These are phyloP conservation scores for Amiota minor DNA, from an alignment of 2,888 invertebrate genomes.

Conservation along the genomic window DNA sequence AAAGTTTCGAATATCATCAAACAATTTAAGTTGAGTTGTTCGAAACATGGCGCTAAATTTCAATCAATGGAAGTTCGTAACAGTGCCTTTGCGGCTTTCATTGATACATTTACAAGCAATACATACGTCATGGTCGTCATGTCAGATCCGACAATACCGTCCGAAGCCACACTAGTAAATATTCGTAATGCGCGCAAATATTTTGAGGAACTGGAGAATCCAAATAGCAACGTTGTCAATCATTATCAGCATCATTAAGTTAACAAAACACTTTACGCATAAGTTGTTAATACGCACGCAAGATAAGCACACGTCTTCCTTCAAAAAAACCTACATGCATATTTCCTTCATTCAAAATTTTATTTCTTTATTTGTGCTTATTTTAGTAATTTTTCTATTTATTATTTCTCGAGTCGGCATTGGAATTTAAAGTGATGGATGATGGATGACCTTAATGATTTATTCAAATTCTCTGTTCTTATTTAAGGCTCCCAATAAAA, in stretches of 20 bases:
- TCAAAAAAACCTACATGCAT: too few species aligned
- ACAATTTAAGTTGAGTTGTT: constrained; percentile 98
- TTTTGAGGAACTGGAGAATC: constrained; percentile 95
- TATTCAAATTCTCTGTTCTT: too few species aligned
- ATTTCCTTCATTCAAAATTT: too few species aligned
- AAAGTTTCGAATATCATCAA: constrained; percentile 99
- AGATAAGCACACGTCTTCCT: too few species aligned
- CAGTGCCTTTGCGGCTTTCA: constrained; percentile 97
- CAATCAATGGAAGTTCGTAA: constrained; percentile 99
- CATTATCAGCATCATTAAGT: constrained; percentile 67
- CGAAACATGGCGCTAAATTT: constrained; percentile 97
- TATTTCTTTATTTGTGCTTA: too few species aligned
- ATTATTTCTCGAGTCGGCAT: too few species aligned
- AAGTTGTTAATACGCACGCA: too few species aligned
- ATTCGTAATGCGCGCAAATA: constrained; percentile 97
- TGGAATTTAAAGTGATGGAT: too few species aligned
- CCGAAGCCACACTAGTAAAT: constrained; percentile 96
- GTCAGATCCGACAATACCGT: constrained; percentile 95
- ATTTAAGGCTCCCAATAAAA: too few species aligned
- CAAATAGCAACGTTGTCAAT: constrained; percentile 69
- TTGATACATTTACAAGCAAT: constrained; percentile 98
- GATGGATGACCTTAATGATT: too few species aligned
- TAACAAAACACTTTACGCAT: too few species aligned
- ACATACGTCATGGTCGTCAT: constrained; percentile 99
- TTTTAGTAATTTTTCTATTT: too few species aligned